These are phyloP conservation scores for Spheniscus mendiculus DNA, from an alignment of 2,113 vertebrate species.

Conservation along the genomic window DNA sequence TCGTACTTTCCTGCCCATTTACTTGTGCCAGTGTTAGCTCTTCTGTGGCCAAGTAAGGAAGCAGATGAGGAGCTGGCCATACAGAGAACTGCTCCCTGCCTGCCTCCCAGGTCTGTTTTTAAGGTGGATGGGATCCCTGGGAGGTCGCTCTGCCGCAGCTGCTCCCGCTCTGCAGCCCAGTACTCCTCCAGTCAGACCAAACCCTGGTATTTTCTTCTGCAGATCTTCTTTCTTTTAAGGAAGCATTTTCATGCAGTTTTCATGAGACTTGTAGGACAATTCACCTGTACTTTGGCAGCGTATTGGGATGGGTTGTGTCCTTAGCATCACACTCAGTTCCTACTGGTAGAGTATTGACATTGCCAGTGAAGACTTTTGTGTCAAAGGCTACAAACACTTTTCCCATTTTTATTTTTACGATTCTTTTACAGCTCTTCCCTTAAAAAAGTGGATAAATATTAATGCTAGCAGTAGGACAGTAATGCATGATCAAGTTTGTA, in stretches of 20 bases:
- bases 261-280: neutral
- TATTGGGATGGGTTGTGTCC: neutral
- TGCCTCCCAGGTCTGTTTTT: fast-evolving
- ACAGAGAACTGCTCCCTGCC: neutral
- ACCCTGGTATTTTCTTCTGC: neutral
- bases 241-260: neutral
- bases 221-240: neutral
- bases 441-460: neutral
- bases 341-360: neutral
- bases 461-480: neutral
- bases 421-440: neutral
- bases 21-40: neutral
- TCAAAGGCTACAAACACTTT: neutral
- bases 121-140: neutral
- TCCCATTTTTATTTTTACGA: neutral
- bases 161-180: neutral
- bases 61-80: neutral
- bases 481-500: neutral
- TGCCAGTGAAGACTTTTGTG: neutral
- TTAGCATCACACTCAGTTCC: neutral
- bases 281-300: neutral
- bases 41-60: neutral
- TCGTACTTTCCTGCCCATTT: neutral
- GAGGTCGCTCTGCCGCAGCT: neutral
- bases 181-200: neutral